A percentile compares a stretch with the other conserved stretches of the same genome.
Conservation (phyloP, 2,797 vertebrate genomes). For the Sylvilagus floridanus region DNA sequence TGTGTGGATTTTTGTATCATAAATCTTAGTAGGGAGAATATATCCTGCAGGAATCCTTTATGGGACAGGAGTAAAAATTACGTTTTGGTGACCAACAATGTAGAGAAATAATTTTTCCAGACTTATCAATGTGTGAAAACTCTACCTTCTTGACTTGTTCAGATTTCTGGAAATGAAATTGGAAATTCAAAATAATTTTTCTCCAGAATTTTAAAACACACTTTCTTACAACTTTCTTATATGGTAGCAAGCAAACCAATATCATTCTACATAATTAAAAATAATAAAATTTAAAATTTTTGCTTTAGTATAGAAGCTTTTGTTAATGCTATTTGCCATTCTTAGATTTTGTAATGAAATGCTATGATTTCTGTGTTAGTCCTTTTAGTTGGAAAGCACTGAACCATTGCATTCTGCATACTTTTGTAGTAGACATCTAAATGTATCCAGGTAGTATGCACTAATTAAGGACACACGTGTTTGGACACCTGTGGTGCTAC, state of each 20-base stretch:
- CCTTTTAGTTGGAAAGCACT: background rate
- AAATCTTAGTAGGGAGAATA: background rate
- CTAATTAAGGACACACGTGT: background rate
- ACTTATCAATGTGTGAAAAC: background rate
- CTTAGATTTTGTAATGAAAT: background rate
- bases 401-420: background rate
- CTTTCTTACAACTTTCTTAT: background rate
- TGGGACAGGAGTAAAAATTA: background rate
- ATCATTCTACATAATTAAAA: background rate
- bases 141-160: background rate
- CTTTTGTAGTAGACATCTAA: background rate
- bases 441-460: background rate
- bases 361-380: background rate
- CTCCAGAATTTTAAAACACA: background rate
- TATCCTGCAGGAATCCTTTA: background rate
- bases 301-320: background rate
- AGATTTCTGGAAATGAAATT: conserved; percentile 42
- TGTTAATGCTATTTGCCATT: background rate
- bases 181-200: background rate
- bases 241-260: background rate
- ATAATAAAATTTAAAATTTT: background rate
- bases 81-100: background rate
- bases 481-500: background rate
- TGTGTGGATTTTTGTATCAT: background rate
- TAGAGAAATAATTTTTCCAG: background rate